Conservation (phyloP, 2,888 invertebrate species). For the Drosophila tanythrix region DNA sequence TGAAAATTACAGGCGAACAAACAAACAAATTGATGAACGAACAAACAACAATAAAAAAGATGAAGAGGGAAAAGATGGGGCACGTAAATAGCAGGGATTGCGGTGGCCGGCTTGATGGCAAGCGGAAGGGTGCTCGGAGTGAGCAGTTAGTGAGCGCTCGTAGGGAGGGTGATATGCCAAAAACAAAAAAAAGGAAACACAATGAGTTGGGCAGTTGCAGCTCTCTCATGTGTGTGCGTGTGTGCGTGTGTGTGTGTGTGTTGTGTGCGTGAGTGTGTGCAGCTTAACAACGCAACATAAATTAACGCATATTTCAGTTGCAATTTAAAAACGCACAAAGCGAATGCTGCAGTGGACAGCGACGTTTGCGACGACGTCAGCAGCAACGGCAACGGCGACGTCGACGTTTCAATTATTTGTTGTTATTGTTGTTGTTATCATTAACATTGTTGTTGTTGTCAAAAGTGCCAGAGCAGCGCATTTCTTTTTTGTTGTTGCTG, state of each 20-base stretch:
- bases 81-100: constrained; percentile 31
- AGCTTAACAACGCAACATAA: constrained; percentile 71
- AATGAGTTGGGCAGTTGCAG: constrained; percentile 4
- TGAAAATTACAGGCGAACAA: constrained; percentile 35
- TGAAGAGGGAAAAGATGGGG: not conserved
- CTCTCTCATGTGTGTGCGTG: not conserved
- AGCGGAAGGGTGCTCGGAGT: constrained; percentile 16
- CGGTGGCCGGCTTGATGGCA: not conserved
- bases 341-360: constrained; percentile 64
- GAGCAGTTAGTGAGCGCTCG: constrained; percentile 49
- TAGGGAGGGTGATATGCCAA: constrained; percentile 16
- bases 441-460: constrained; percentile 77
- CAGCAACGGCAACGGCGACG: constrained; percentile 45
- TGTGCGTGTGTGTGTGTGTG: constrained; percentile 21
- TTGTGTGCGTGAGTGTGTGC: constrained; percentile 34
- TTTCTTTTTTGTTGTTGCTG: constrained; percentile 52
- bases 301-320: constrained; percentile 79
- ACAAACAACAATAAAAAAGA: not conserved
- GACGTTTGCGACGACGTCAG: constrained; percentile 22
- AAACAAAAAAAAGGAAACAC: constrained; percentile 14
- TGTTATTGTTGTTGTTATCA: constrained; percentile 66
- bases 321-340: constrained; percentile 77
- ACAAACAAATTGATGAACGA: constrained; percentile 34
- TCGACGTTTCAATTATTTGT: constrained; percentile 74
- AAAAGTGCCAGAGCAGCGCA: constrained; percentile 67